Percentiles rank a stretch among this genome's conserved stretches.
Evolutionary conservation across 2,797 vertebrate species (phyloP).

Genomic region (Epinephelus awoara): DNA sequence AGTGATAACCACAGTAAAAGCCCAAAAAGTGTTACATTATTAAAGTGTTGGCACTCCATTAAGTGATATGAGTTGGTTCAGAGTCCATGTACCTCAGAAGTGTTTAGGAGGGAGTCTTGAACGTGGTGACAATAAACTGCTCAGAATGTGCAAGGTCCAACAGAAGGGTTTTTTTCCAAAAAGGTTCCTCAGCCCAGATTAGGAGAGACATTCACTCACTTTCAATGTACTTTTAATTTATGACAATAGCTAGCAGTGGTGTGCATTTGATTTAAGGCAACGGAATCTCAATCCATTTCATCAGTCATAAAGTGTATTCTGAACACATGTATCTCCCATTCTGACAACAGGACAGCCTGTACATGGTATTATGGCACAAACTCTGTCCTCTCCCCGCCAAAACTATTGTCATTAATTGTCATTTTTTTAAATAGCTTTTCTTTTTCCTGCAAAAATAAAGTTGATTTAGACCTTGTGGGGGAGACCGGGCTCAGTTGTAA

Average conservation of each 20-base stretch:
- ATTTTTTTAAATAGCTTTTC: conserved; percentile 87
- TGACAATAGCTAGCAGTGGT: conserved; percentile 79
- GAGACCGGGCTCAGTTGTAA: conserved; percentile 41
- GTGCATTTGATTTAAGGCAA: conserved; percentile 85
- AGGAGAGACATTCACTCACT: conserved; percentile 78
- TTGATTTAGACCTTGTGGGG: conserved; percentile 73
- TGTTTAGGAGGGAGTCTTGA: conserved; percentile 55
- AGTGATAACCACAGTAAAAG: conserved; percentile 55
- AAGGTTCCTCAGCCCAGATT: conserved; percentile 1
- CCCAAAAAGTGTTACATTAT: conserved; percentile 53
- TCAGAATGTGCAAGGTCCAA: conserved; percentile 65
- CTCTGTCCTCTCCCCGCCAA: conserved; percentile 52
- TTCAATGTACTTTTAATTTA: conserved; percentile 56
- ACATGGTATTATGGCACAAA: conserved; percentile 70
- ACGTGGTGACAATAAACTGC: conserved; percentile 49
- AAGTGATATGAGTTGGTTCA: conserved; percentile 64
- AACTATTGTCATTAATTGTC: conserved; percentile 63
- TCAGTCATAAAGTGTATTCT: conserved; percentile 70
- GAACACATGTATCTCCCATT: conserved; percentile 61
- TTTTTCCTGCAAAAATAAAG: conserved; percentile 91
- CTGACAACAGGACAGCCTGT: conserved; percentile 60
- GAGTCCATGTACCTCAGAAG: conserved; percentile 59
- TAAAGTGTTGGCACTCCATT: conserved; percentile 68
- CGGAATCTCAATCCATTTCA: conserved; percentile 72
- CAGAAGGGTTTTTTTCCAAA: neutral